phyloP scores from a whole-genome alignment of 2,797 vertebrate genomes.

The Sciurus carolinensis region DNA sequence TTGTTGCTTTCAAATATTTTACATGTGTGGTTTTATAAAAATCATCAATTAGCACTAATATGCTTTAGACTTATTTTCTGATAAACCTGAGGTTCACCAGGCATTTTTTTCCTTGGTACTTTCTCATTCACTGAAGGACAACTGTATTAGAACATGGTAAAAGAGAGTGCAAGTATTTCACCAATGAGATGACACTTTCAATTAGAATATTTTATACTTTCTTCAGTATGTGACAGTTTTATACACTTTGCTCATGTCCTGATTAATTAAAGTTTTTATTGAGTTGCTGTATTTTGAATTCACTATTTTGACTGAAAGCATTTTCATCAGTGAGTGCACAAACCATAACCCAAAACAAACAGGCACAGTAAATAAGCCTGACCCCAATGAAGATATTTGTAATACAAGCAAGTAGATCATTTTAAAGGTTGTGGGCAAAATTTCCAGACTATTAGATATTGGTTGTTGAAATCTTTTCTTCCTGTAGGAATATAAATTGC shows the following conservation, averaged over 20 bases:
- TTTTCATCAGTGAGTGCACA: conserved; percentile 58
- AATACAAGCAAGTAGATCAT: conserved; percentile 15
- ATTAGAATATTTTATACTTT: conserved; percentile 76
- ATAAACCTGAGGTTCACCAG: not conserved
- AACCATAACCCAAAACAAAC: conserved; percentile 23
- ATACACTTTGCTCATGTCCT: conserved; percentile 62
- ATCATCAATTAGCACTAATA: not conserved
- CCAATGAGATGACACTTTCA: conserved; percentile 74
- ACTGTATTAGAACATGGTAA: conserved; percentile 8
- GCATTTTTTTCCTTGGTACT: not conserved
- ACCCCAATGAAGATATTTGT: not conserved
- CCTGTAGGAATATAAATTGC: conserved; percentile 23
- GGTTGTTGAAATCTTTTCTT: conserved; percentile 54
- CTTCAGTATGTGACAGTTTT: conserved; percentile 71
- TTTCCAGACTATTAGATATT: conserved; percentile 53
- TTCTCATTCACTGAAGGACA: conserved; percentile 11
- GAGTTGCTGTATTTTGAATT: conserved; percentile 69
- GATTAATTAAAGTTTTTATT: conserved; percentile 82
- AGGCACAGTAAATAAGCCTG: conserved; percentile 16
- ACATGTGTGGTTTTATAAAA: not conserved
- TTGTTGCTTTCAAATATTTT: not conserved
- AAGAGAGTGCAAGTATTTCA: conserved; percentile 62
- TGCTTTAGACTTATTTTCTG: not conserved
- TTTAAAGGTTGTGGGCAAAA: conserved; percentile 57
- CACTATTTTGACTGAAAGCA: conserved; percentile 46